Percentiles rank a stretch among this genome's conserved stretches.
Evolutionary conservation across 2,797 vertebrate genomes (phyloP).

Genomic region (Pampus argenteus): DNA sequence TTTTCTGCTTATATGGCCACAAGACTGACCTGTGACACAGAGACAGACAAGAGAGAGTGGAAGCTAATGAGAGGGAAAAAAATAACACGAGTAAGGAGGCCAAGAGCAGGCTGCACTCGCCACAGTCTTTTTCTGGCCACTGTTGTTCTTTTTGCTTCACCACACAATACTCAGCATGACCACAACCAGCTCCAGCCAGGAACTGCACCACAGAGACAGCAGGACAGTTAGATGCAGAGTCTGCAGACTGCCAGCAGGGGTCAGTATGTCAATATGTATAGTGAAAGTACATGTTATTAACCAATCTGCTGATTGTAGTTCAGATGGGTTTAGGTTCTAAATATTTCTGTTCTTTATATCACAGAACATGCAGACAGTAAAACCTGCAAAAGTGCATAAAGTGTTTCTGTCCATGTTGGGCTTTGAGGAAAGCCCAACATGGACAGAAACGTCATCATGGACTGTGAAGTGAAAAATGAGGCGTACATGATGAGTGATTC

Average conservation of each 20-base stretch:
- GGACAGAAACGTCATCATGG: no score
- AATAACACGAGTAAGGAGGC: constrained; percentile 29
- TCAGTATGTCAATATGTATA: constrained; percentile 39
- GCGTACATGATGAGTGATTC: no score
- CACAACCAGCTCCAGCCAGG: constrained; percentile 52
- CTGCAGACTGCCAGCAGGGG: constrained; percentile 61
- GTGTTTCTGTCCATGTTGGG: no score
- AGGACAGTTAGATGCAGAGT: constrained; percentile 37
- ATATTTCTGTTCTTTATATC: no score
- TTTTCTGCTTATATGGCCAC: constrained; percentile 59
- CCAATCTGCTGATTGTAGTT: no score
- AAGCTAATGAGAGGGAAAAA: constrained; percentile 13
- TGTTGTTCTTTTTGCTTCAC: constrained; percentile 71
- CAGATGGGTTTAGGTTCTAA: no score
- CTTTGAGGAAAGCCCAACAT: no score
- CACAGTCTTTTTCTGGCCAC: constrained; percentile 80
- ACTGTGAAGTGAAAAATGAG: no score
- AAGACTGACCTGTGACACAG: constrained; percentile 49
- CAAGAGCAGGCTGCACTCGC: constrained; percentile 47
- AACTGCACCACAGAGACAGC: constrained; percentile 30
- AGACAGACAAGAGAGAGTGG: constrained; percentile 18
- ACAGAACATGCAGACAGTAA: no score
- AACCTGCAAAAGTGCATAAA: no score
- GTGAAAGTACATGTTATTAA: neutral
- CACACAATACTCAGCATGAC: constrained; percentile 67